phyloP scores from a whole-genome alignment of 2,888 invertebrate genomes.

The Drosophila mercatorum region DNA sequence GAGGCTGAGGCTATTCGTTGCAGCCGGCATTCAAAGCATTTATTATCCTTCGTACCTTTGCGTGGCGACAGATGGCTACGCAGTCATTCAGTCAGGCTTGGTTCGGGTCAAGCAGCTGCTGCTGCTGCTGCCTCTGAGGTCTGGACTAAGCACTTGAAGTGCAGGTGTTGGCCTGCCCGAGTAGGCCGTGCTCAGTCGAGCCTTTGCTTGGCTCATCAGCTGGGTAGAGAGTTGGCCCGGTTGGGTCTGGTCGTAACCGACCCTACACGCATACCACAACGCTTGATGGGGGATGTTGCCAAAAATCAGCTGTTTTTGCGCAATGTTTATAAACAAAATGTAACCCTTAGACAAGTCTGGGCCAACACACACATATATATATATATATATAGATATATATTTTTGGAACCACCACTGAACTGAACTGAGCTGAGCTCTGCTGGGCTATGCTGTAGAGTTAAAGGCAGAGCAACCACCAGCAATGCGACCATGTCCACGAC shows the following conservation, averaged over 20 bases:
- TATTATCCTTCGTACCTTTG: conserved; percentile 52
- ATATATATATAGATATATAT: conserved; percentile 24
- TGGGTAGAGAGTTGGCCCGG: conserved; percentile 19
- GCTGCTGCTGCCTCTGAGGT: conserved; percentile 14
- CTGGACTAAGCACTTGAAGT: conserved; percentile 53
- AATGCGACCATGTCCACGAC: conserved; percentile 69
- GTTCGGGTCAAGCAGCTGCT: conserved; percentile 29
- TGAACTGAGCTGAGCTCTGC: conserved; percentile 15
- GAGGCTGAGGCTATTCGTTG: conserved; percentile 8
- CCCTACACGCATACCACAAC: conserved; percentile 39
- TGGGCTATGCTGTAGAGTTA: conserved; percentile 9
- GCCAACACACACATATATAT: conserved; percentile 24
- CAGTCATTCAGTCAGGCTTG: conserved; percentile 10
- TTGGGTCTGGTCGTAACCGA: conserved; percentile 45
- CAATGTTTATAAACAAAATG: conserved; percentile 78
- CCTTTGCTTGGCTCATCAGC: conserved; percentile 29
- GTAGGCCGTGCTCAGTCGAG: conserved; percentile 20
- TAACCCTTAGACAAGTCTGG: conserved; percentile 75
- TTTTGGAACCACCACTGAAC: conserved; percentile 76
- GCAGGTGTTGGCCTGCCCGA: conserved; percentile 57
- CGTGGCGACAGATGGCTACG: conserved; percentile 43
- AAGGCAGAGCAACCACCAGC: conserved; percentile 52
- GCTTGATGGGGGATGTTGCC: conserved; percentile 66
- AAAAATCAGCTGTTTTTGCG: conserved; percentile 77
- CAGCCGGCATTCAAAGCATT: conserved; percentile 33